Evolutionary conservation across 2,888 invertebrate genomes (phyloP).

Genomic region (Dastarcus helophoroides): DNA sequence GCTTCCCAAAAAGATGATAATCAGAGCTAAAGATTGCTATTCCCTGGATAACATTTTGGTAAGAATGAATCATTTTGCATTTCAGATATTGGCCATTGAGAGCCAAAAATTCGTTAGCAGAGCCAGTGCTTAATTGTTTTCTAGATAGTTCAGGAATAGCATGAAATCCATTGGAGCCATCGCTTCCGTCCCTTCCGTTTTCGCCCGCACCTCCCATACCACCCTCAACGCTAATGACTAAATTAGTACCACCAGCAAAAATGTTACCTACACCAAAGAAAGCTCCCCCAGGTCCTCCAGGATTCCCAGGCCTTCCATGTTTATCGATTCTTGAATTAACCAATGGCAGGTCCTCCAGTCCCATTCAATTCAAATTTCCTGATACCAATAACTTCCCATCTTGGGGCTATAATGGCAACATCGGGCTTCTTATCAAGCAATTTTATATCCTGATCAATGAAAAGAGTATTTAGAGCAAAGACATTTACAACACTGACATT

Average conservation of each 20-base stretch:
- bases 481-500: too few species aligned
- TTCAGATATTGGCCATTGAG: too few species aligned
- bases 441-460: too few species aligned
- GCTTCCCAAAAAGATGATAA: neutral
- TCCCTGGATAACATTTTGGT: too few species aligned
- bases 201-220: neutral
- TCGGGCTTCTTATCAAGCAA: too few species aligned
- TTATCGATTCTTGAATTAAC: neutral
- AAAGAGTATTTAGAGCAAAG: too few species aligned
- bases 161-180: neutral
- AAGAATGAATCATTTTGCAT: too few species aligned
- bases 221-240: neutral
- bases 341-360: neutral
- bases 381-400: constrained; percentile 1
- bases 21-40: too few species aligned
- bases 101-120: too few species aligned
- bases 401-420: neutral
- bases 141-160: too few species aligned
- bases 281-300: neutral
- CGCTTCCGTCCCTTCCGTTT: neutral
- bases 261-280: neutral
- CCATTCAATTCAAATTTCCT: neutral
- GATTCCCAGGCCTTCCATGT: neutral
- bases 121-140: too few species aligned
- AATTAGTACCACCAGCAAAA: neutral